Percentiles rank a stretch among this genome's conserved stretches.
Conservation (phyloP, 2,113 vertebrate species). For the Acrocephalus kingi region DNA sequence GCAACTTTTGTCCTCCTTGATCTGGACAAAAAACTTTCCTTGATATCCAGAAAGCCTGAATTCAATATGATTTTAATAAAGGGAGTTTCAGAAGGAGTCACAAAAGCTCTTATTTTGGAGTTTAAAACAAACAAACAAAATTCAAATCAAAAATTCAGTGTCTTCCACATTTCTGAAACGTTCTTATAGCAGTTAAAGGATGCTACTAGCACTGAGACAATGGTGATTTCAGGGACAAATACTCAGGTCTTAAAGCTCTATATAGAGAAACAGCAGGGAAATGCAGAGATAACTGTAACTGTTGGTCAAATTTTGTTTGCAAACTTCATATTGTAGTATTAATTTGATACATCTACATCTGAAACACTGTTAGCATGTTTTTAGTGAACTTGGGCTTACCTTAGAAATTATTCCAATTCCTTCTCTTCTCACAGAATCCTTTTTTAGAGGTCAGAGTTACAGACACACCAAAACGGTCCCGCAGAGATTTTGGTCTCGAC, state of each 20-base stretch:
- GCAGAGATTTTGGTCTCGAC: constrained; percentile 92
- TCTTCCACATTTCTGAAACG: background rate
- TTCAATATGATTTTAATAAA: background rate
- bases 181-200: background rate
- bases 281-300: background rate
- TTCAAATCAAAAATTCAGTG: background rate
- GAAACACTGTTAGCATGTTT: background rate
- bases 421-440: constrained; percentile 82
- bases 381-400: background rate
- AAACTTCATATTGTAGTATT: background rate
- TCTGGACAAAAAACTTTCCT: background rate
- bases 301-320: background rate
- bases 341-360: background rate
- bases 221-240: background rate
- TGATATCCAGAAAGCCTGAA: background rate
- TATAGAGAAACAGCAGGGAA: background rate
- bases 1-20: background rate
- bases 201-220: background rate
- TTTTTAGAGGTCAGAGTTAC: constrained; percentile 98
- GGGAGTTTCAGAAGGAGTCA: background rate
- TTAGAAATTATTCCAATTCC: background rate
- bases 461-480: constrained; percentile 85
- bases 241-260: background rate
- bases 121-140: background rate
- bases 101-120: background rate